Conservation (phyloP, 2,888 invertebrate genomes). For the Bembecia ichneumoniformis region DNA sequence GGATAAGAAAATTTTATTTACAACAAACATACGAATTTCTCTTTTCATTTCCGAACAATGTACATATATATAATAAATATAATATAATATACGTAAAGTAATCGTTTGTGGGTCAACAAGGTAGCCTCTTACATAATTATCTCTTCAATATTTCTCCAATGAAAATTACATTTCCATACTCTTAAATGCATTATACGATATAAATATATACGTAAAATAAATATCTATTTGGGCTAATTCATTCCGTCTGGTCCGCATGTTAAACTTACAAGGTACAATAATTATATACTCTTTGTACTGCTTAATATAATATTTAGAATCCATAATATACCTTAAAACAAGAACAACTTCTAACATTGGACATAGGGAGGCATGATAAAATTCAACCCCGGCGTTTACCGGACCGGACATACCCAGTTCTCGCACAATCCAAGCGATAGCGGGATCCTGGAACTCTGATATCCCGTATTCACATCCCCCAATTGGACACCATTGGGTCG, state of each 20-base stretch:
- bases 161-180: conserved; percentile 54
- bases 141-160: conserved; percentile 23
- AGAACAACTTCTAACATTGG: too few species aligned
- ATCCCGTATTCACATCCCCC: too few species aligned
- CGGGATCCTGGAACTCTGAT: too few species aligned
- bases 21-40: too few species aligned
- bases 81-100: too few species aligned
- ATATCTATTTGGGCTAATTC: conserved; percentile 57
- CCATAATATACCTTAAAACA: too few species aligned
- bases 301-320: conserved; percentile 26
- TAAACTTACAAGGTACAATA: conserved; percentile 48
- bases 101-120: not conserved
- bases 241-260: conserved; percentile 61
- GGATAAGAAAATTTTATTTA: too few species aligned
- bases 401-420: too few species aligned
- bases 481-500: too few species aligned
- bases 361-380: too few species aligned
- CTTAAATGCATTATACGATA: conserved; percentile 54
- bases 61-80: not conserved
- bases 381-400: too few species aligned
- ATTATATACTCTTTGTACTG: conserved; percentile 51
- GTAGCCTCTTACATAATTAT: conserved; percentile 35
- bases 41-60: not conserved
- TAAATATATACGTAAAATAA: conserved; percentile 60
- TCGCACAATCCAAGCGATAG: too few species aligned